Evolutionary conservation across 2,113 vertebrate genomes (phyloP), one percentile per base, ranked within the genome.

Genomic region (Athene cunicularia): DNA sequence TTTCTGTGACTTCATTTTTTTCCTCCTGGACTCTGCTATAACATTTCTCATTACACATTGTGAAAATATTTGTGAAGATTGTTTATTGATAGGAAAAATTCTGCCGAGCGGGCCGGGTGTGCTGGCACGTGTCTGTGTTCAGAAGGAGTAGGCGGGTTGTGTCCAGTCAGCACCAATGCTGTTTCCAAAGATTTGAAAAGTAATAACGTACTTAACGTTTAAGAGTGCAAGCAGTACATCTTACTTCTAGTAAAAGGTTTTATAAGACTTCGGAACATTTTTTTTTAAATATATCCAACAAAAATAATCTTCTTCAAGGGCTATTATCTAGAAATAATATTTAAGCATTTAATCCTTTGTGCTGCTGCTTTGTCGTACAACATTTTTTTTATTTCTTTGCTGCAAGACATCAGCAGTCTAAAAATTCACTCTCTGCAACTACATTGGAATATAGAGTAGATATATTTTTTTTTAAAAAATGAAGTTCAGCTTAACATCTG

Each of bases 181-280:
- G 50, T 30, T 95, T 96, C 95, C 94, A 95, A 94, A 97, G 81
- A 24, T 82, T 92, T 71, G 86, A 74, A 91, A 93, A 93, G 60
- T 75, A 39, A 74, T 90, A n/a, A 91, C 3, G 27, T 7, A 19
- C 49, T 92, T 80, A 47, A 45, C 79, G 22, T 88, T 74, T 81
- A 60, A 68, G 76, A 92, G 64, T 4, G 67, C 35, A 26, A 52
- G 50, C 59, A 27, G 32, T 56, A 30, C 74, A 49, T 89, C 93
- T 71, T 32, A 20, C 62, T 50, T 45, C 62, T 64, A 67, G 59
- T 95, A 77, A 73, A 86, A 93, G 75, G 39, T 70, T 96, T 92
- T 94, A 85, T 91, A 75, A 89, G 90, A n/a, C 70, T 91, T 59
- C 19, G 58, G 94, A 92, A 86, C 28, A 13, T 39, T 82, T 88